Conservation (phyloP, 1,140 invertebrate genomes). For the Drosophila suzukii region DNA sequence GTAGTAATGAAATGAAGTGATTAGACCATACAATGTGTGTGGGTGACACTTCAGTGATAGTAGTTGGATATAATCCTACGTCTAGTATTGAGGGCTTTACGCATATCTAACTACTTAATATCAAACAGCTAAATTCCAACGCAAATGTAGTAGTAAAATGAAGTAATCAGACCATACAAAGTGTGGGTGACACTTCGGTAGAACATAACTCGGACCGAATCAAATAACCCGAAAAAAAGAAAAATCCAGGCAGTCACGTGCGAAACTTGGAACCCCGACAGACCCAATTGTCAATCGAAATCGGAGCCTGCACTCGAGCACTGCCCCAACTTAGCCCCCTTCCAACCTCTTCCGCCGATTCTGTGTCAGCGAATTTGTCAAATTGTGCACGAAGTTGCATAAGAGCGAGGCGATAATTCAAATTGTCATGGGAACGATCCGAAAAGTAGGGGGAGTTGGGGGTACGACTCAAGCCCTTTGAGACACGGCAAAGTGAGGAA, state of each 20-base stretch:
- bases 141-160: too few species aligned
- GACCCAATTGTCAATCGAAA: conserved; percentile 28
- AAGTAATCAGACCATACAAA: background rate
- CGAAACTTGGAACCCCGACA: conserved; percentile 15
- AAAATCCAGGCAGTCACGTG: conserved; percentile 49
- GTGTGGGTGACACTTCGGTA: background rate
- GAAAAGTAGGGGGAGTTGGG: background rate
- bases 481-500: too few species aligned
- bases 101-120: too few species aligned
- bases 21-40: too few species aligned
- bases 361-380: conserved; percentile 42
- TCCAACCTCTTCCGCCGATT: background rate
- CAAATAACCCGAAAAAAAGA: background rate
- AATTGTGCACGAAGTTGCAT: conserved; percentile 64
- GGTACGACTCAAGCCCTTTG: background rate
- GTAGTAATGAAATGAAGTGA: too few species aligned
- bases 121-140: too few species aligned
- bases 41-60: too few species aligned
- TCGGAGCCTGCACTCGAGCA: conserved; percentile 20
- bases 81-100: too few species aligned
- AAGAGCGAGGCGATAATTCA: conserved; percentile 28
- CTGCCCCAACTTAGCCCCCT: background rate
- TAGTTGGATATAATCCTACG: too few species aligned
- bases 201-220: background rate
- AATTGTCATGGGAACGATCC: conserved; percentile 15